Conservation (phyloP, 2,888 invertebrate genomes). For the Branchellion lobata region DNA sequence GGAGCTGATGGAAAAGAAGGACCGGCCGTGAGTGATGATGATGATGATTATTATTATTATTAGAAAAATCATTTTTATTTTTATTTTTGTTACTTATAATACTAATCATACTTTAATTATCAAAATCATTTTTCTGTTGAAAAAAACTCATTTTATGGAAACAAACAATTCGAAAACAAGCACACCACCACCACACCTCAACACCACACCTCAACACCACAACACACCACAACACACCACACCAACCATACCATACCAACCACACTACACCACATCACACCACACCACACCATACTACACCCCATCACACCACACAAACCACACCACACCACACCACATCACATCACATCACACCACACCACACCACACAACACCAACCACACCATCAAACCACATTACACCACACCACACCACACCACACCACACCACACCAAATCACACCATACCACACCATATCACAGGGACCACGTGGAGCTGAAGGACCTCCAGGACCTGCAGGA, state of each 20-base stretch:
- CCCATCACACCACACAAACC: too few relatives aligned
- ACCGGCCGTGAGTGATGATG: constrained; percentile 29
- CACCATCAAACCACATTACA: too few relatives aligned
- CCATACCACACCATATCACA: neutral
- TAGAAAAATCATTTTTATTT: neutral
- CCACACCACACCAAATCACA: too few relatives aligned
- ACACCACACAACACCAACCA: too few relatives aligned
- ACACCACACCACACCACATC: too few relatives aligned
- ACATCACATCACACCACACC: too few relatives aligned
- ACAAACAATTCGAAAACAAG: neutral
- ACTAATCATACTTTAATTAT: neutral
- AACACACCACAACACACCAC: too few relatives aligned
- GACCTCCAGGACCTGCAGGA: constrained; percentile 46
- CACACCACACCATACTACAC: too few relatives aligned
- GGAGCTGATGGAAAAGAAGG: constrained; percentile 43
- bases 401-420: too few relatives aligned
- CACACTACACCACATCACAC: too few relatives aligned
- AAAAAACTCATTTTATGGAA: neutral
- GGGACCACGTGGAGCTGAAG: constrained; percentile 47
- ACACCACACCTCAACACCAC: too few relatives aligned
- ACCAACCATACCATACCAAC: too few relatives aligned
- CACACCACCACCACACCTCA: neutral
- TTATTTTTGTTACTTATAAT: neutral
- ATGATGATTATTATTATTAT: neutral
- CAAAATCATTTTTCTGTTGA: neutral